These are phyloP conservation scores for Dicrostonyx torquatus DNA, from an alignment of 2,797 vertebrate genomes.

Conservation along the genomic window DNA sequence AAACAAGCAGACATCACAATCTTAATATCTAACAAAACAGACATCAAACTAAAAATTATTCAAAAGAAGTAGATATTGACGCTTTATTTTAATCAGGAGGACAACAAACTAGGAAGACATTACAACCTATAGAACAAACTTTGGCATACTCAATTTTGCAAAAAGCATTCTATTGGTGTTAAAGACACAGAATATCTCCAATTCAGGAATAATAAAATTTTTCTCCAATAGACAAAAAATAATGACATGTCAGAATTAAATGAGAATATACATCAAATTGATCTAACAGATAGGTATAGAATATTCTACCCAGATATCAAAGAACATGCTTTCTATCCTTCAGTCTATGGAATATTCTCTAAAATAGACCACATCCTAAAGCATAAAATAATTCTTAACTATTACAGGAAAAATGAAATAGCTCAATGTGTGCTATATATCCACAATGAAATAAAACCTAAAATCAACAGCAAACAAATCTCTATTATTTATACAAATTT, in stretches of 20 bases:
- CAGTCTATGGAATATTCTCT: neutral
- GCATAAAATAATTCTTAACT: neutral
- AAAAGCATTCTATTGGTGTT: neutral
- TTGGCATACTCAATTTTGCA: neutral
- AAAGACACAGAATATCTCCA: neutral
- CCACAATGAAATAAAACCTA: neutral
- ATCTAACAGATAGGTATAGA: neutral
- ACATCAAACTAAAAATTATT: neutral
- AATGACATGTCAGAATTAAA: neutral
- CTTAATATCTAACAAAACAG: neutral
- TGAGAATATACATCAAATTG: neutral
- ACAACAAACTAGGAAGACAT: neutral
- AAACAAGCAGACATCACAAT: neutral
- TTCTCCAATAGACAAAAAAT: neutral
- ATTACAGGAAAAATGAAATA: neutral
- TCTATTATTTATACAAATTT: neutral
- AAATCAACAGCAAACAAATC: neutral
- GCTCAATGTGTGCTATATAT: neutral
- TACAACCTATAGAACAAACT: neutral
- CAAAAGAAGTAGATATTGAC: neutral
- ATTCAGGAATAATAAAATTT: neutral
- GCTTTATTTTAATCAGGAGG: neutral
- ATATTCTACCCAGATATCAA: neutral
- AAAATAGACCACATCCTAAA: neutral
- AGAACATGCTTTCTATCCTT: neutral